These are phyloP conservation scores for Microctenopoma stevenorrisi DNA, from an alignment of 2,797 vertebrate species.

Conservation along the genomic window DNA sequence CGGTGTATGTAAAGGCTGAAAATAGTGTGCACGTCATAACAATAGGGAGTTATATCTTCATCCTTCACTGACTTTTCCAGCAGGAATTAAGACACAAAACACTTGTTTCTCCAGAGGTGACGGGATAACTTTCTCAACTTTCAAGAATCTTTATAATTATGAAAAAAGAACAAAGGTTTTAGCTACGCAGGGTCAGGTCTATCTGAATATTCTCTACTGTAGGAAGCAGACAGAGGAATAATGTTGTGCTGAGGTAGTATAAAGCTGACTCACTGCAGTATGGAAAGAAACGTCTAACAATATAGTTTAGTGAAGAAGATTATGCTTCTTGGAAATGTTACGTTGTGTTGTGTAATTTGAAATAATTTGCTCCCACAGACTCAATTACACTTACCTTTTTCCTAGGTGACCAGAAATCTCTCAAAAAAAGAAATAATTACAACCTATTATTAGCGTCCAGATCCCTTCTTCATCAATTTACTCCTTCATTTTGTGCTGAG, in stretches of 20 bases:
- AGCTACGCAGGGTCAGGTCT: slow-evolving; percentile 36
- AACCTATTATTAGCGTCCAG: neutral
- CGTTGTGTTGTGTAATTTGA: slow-evolving; percentile 25
- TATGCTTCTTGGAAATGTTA: slow-evolving; percentile 35
- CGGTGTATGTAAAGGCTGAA: neutral
- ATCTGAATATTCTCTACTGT: slow-evolving; percentile 41
- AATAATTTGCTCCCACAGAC: slow-evolving; percentile 35
- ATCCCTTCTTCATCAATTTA: slow-evolving; percentile 38
- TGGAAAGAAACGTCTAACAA: slow-evolving; percentile 41
- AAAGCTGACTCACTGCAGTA: slow-evolving; percentile 64
- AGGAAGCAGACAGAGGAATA: slow-evolving; percentile 47
- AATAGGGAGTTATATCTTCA: neutral
- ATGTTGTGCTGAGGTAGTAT: slow-evolving; percentile 52
- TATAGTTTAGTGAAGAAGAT: slow-evolving; percentile 44
- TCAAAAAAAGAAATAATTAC: slow-evolving; percentile 5
- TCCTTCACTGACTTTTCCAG: neutral
- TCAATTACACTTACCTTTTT: slow-evolving; percentile 21
- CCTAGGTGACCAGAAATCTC: slow-evolving; percentile 27
- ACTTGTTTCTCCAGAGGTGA: neutral
- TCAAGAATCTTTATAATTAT: slow-evolving; percentile 17
- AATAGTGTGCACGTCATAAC: neutral
- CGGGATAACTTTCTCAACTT: slow-evolving; percentile 16
- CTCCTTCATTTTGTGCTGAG: slow-evolving; percentile 33
- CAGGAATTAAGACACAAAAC: slow-evolving; percentile 11
- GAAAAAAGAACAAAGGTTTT: slow-evolving; percentile 16